phyloP scores from a whole-genome alignment of 2,888 invertebrate species.

The Celastrina argiolus region DNA sequence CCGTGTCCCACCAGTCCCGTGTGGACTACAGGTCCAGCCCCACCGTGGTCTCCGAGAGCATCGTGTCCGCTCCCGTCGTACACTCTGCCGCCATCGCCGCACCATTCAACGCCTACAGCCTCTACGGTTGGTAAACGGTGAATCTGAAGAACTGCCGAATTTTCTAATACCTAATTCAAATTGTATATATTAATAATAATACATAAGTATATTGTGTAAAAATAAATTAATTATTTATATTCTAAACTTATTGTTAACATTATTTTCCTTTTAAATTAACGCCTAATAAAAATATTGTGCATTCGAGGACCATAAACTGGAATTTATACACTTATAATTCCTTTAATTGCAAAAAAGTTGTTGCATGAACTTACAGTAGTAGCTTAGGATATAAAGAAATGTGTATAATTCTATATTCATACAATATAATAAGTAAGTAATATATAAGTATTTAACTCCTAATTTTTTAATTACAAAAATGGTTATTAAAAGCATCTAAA shows the following conservation, averaged over 20 bases:
- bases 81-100: constrained; percentile 27
- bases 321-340: too few relatives aligned
- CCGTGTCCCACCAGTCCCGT: constrained; percentile 70
- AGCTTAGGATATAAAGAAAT: too few relatives aligned
- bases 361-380: too few relatives aligned
- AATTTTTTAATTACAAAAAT: too few relatives aligned
- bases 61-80: constrained; percentile 45
- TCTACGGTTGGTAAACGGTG: constrained; percentile 61
- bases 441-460: too few relatives aligned
- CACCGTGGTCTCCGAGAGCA: constrained; percentile 45
- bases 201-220: not conserved
- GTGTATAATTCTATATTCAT: too few relatives aligned
- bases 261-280: constrained; percentile 1
- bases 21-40: constrained; percentile 51
- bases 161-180: not conserved
- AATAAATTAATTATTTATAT: not conserved
- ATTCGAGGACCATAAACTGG: too few relatives aligned
- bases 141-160: constrained; percentile 55
- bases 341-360: too few relatives aligned
- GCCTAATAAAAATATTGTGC: too few relatives aligned
- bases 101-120: constrained; percentile 37
- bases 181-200: constrained; percentile 6
- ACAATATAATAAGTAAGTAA: too few relatives aligned
- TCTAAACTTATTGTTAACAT: not conserved
- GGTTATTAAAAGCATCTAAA: too few relatives aligned